Conservation (phyloP, 1,140 invertebrate genomes). For the Lepidotrigona ventralis region DNA sequence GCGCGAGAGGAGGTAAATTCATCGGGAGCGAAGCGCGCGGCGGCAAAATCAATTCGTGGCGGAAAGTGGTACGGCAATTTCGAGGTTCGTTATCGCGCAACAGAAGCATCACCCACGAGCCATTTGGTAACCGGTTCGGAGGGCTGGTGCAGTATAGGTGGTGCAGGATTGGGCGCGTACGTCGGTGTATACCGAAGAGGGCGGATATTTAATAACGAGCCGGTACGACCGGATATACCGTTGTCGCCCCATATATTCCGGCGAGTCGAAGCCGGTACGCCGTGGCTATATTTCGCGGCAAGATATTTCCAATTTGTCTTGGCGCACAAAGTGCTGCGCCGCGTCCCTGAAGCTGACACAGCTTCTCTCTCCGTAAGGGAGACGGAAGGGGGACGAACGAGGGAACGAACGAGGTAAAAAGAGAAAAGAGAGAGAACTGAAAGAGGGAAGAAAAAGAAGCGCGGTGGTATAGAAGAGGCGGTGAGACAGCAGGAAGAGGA, state of each 20-base stretch:
- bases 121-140: slow-evolving; percentile 46
- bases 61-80: slow-evolving; percentile 26
- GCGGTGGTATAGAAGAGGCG: slow-evolving; percentile 3
- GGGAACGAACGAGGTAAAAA: neutral
- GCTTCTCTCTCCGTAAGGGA: slow-evolving; percentile 35
- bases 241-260: slow-evolving; percentile 63
- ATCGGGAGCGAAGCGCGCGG: neutral
- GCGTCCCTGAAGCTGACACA: slow-evolving; percentile 60
- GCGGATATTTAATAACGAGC: slow-evolving; percentile 67
- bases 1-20: no score
- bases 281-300: slow-evolving; percentile 67
- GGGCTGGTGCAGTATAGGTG: neutral
- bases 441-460: neutral
- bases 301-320: slow-evolving; percentile 79
- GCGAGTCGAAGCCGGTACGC: slow-evolving; percentile 53
- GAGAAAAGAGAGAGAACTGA: neutral
- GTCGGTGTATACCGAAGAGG: slow-evolving; percentile 17
- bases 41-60: slow-evolving; percentile 15
- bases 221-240: slow-evolving; percentile 58
- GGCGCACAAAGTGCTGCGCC: slow-evolving; percentile 74
- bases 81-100: slow-evolving; percentile 38
- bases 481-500: slow-evolving; percentile 36
- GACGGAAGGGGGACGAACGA: neutral
- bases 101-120: slow-evolving; percentile 28
- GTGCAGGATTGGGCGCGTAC: neutral